A percentile compares a stretch with the other conserved stretches of the same genome.
phyloP scores from a whole-genome alignment of 2,113 vertebrate genomes.

The Phrynosoma blainvillii region DNA sequence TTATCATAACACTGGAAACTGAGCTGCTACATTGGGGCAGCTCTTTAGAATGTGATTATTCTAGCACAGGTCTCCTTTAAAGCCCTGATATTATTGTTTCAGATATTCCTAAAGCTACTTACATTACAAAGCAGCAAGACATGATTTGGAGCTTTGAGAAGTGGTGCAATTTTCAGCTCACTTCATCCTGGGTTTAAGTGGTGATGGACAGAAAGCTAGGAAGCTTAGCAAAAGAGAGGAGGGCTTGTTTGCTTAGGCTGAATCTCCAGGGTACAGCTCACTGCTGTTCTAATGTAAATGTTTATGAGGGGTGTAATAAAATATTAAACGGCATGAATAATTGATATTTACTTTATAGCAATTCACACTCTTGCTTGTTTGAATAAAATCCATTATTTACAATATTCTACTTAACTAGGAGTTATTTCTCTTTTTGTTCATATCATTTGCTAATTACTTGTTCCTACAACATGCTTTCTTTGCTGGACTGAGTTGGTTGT shows the following conservation, averaged over 20 bases:
- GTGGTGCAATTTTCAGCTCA: conserved; percentile 19
- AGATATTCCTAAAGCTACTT: conserved; percentile 25
- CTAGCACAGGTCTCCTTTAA: neutral
- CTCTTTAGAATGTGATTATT: neutral
- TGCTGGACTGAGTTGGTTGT: conserved; percentile 64
- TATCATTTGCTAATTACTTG: conserved; percentile 75
- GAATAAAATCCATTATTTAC: conserved; percentile 82
- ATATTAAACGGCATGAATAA: conserved; percentile 80
- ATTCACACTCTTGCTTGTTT: conserved; percentile 76
- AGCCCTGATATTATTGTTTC: conserved; percentile 14
- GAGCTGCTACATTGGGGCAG: neutral
- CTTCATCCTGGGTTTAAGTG: conserved; percentile 24
- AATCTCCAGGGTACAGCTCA: conserved; percentile 63
- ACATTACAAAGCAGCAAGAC: conserved; percentile 27
- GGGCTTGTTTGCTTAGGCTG: conserved; percentile 64
- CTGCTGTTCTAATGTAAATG: conserved; percentile 75
- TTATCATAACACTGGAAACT: neutral
- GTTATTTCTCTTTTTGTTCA: conserved; percentile 76
- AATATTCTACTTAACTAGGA: conserved; percentile 77
- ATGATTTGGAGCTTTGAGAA: conserved; percentile 8
- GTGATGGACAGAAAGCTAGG: conserved; percentile 37
- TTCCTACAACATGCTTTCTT: conserved; percentile 73
- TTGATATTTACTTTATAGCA: conserved; percentile 79
- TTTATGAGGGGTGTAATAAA: conserved; percentile 76
- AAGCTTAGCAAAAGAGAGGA: conserved; percentile 38